Evolutionary conservation across 2,888 invertebrate species (phyloP).

Genomic region (Troglohyphantes excavatus): DNA sequence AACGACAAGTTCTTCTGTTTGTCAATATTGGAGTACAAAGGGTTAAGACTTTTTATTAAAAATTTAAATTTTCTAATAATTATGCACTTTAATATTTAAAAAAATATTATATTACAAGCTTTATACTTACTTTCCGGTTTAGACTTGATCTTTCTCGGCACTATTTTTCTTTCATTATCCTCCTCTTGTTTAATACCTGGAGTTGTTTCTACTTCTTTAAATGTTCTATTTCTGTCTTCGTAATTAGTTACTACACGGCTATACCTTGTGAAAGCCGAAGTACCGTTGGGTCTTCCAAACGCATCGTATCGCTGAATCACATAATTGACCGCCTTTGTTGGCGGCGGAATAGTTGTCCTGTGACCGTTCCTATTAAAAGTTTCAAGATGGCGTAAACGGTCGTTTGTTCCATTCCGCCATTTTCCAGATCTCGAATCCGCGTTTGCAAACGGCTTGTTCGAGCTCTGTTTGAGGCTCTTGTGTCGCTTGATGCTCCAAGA

Average conservation of each 20-base stretch:
- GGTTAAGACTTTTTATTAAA: too few species aligned
- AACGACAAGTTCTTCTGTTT: too few species aligned
- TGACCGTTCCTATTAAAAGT: background rate
- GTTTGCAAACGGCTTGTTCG: background rate
- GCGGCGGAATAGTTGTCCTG: background rate
- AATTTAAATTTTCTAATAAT: background rate
- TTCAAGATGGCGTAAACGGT: slow-evolving; percentile 22
- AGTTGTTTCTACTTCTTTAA: slow-evolving; percentile 6
- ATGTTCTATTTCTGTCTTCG: background rate
- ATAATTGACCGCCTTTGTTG: background rate
- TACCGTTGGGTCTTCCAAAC: slow-evolving; percentile 37
- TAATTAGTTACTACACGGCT: slow-evolving; percentile 7
- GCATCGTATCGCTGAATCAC: background rate
- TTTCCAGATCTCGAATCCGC: background rate
- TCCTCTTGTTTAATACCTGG: background rate
- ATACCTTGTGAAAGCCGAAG: slow-evolving; percentile 39
- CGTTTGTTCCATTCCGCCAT: slow-evolving; percentile 18
- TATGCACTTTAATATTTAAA: background rate
- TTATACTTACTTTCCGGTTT: slow-evolving; percentile 19
- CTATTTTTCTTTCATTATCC: background rate
- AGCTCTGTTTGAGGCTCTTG: slow-evolving; percentile 11
- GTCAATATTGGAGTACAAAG: too few species aligned
- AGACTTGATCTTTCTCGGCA: background rate
- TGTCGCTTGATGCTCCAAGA: slow-evolving; percentile 63
- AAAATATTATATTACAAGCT: background rate